Conservation (phyloP, 2,113 vertebrate genomes). For the Rattus norvegicus region DNA sequence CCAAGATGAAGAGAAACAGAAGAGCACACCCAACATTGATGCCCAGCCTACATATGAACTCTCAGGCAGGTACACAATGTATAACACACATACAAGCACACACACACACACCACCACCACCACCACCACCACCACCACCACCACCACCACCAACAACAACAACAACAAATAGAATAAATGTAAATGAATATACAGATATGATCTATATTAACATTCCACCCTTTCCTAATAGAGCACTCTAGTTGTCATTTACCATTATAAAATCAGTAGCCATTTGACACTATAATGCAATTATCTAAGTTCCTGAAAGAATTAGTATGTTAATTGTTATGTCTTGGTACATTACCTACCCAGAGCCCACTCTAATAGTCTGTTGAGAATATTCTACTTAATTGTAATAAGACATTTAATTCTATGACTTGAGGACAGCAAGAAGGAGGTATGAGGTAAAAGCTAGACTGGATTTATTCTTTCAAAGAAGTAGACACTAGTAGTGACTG, state of each 20-base stretch:
- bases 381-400: background rate
- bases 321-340: background rate
- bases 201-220: background rate
- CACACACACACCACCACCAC: background rate
- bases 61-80: background rate
- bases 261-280: background rate
- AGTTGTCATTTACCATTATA: background rate
- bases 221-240: background rate
- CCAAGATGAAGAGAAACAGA: background rate
- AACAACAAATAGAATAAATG: background rate
- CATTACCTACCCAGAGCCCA: background rate
- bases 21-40: no score
- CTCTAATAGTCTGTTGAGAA: background rate
- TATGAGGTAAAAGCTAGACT: background rate
- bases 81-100: no score
- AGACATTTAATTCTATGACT: conserved; percentile 13
- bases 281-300: background rate
- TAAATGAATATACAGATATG: background rate
- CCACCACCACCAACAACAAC: no score
- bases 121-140: no score
- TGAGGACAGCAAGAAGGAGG: background rate
- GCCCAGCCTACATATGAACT: background rate
- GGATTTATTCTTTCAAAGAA: conserved; percentile 34
- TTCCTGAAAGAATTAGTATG: background rate
- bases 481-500: background rate